Evolutionary conservation across 2,113 vertebrate genomes (phyloP), one percentile per base, ranked within the genome.

Genomic region (Forbesichthys papilliferus): DNA sequence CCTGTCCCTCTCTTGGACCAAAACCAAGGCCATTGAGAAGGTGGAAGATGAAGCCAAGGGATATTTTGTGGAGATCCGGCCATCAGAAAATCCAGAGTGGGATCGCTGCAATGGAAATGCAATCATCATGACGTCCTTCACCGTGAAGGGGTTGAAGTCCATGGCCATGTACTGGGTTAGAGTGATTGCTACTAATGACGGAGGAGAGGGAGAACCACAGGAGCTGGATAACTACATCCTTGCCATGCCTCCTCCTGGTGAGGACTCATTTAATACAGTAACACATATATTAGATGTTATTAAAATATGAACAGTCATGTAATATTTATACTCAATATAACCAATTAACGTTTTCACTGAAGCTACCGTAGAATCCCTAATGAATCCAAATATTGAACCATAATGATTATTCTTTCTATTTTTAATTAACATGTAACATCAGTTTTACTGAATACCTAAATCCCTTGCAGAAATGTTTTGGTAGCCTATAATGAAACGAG

Each of bases 11-110:
- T 88, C 92, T 52, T 98, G 97, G 97, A 91, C 48, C 51, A 88
- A 78, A 78, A 94, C 96, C 4, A 93, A 92, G 20, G 18, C 79
- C 0, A 78, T 89, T 61, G 64, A 88, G 0, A 90, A 86, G 27
- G 84, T 87, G 54, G 71, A 89, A 34, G 90, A 90, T 2, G 85
- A 88, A 48, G 92, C 94, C 46, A 95, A 92, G 66, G 95, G 94
- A n/a, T 98, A 95, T 3, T 88, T 93, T 77, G 92, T 96, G 49
- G 96, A 98, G 81, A 88, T 96, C 70, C 83, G 93, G 6, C 85
- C 90, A 61, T 86, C 90, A 5, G 91, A 92, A 63, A 92, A 75
- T 78, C 85, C 86, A 13, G 93, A 80, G 13, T 98, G 97, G 97
- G 87, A 79, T 52, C 93, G 90, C 2, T 95, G 95, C 86, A 96